These are phyloP conservation scores for Hirtodrosophila histrioides DNA, from an alignment of 2,888 invertebrate genomes.

Conservation along the genomic window DNA sequence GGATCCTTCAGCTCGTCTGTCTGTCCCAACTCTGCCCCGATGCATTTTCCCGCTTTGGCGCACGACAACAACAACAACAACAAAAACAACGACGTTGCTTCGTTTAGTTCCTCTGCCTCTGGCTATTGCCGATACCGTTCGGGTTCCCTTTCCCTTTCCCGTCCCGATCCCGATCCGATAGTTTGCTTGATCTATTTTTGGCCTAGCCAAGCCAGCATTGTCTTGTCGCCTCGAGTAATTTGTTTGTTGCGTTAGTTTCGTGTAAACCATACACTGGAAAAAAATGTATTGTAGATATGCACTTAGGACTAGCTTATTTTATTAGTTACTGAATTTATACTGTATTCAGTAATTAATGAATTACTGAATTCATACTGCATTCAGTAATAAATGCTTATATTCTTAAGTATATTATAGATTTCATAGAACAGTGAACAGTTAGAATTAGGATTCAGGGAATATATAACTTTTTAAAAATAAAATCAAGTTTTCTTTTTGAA, in stretches of 20 bases:
- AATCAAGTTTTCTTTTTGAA: no score
- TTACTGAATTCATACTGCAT: no score
- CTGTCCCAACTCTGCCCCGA: constrained; percentile 25
- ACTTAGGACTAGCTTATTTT: constrained; percentile 1
- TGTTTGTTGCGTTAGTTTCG: constrained; percentile 73
- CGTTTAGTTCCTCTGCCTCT: constrained; percentile 41
- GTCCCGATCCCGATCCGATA: constrained; percentile 39
- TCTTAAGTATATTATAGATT: no score
- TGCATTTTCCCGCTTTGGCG: constrained; percentile 68
- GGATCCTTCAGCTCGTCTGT: constrained; percentile 68
- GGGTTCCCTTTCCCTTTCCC: constrained; percentile 3
- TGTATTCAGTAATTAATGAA: no score
- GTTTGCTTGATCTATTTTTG: constrained; percentile 75
- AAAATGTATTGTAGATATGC: constrained; percentile 16
- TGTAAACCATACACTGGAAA: constrained; percentile 53
- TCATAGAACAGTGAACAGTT: no score
- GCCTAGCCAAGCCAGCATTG: constrained; percentile 53
- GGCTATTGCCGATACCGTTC: constrained; percentile 20
- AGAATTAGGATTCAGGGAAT: no score
- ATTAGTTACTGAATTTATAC: no score
- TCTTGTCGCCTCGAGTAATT: constrained; percentile 77
- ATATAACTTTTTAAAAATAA: no score
- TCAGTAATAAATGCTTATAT: no score
- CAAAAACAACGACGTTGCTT: constrained; percentile 33
- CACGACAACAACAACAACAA: constrained; percentile 68